Percentiles rank a stretch among this genome's conserved stretches.
Conservation (phyloP, 2,888 invertebrate genomes). For the Habroteleia sp. region DNA sequence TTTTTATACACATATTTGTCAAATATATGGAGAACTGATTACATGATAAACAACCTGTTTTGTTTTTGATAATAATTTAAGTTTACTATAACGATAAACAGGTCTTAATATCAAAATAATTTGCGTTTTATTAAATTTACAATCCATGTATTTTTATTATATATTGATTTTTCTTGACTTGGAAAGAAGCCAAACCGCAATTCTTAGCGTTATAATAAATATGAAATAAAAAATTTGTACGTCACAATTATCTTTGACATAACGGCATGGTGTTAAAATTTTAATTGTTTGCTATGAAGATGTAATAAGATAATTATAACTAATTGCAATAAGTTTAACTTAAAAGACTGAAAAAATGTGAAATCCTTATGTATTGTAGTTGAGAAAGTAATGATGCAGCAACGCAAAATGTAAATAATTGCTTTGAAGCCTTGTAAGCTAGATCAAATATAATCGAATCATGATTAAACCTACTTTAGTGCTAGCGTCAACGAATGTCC, state of each 20-base stretch:
- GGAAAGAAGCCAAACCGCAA: slow-evolving; percentile 1
- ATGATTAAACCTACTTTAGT: slow-evolving; percentile 21
- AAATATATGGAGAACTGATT: too few relatives aligned
- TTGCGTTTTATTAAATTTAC: too few relatives aligned
- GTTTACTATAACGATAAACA: too few relatives aligned
- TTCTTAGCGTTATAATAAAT: not conserved
- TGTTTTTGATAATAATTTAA: too few relatives aligned
- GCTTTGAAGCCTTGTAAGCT: slow-evolving; percentile 29
- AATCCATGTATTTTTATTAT: slow-evolving; percentile 19
- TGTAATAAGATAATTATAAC: not conserved
- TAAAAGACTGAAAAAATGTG: slow-evolving; percentile 6
- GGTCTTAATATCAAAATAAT: too few relatives aligned
- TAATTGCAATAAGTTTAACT: not conserved
- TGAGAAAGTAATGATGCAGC: slow-evolving; percentile 27
- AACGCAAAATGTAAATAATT: slow-evolving; percentile 38
- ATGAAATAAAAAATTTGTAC: slow-evolving; percentile 3
- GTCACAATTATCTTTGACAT: not conserved
- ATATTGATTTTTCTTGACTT: slow-evolving; percentile 10
- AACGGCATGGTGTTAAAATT: too few relatives aligned
- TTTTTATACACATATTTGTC: too few relatives aligned
- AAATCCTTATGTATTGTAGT: not conserved
- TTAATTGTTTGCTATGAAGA: too few relatives aligned
- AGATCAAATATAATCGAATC: slow-evolving; percentile 43
- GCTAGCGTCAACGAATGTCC: slow-evolving; percentile 19
- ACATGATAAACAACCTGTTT: too few relatives aligned